Evolutionary conservation across 2,888 invertebrate species (phyloP), one percentile per base, ranked within the genome.

Genomic region (Synanthedon formicaeformis): DNA sequence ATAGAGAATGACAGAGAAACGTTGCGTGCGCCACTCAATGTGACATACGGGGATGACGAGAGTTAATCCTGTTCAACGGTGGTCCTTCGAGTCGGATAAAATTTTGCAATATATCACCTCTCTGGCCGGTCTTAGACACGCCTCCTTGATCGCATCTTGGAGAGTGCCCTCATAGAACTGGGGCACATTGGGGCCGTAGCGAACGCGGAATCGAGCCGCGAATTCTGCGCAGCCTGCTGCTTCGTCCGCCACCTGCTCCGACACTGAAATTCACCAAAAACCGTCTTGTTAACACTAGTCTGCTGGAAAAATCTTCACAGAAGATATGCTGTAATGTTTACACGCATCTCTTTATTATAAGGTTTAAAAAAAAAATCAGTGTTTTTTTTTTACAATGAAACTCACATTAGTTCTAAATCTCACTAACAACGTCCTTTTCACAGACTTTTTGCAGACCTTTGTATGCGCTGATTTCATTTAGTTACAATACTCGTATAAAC

Each of bases 131-230:
- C 93, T 94, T 61, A 93, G 89, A 74, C 96, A 95, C 27, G 97
- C 95, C 78, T 96, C 96, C 74, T 94, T 94, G 56, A 97, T 90
- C 51, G 97, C 97, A 77, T 96, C 94, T 61, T 96, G 96, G 55
- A 98, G 88, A 34, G 94, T 93, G 45, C 98, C 97, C 65, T 95
- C 94, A 83, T 94, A 98, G 86, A 98, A 98, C 64, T 93, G 90
- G 2, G 98, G 97, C 78, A 94, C 94, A 65, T 92, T 91, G 50
- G 92, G 92, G 0, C 97, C 97, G 79, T 96, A 96, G 58, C 97
- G 91, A 62, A 91, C 89, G 53, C 92, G 91, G 86, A 97, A 98
- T 67, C 96, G 94, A 62, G 93, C 92, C 41, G 93, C 90, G 85
- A 98, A 98, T 78, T 94, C 93, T 67, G 95, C 90, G 58, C 95